A percentile compares a stretch with the other conserved stretches of the same genome.
phyloP scores from a whole-genome alignment of 2,113 vertebrate species.

The Raja brachyura region DNA sequence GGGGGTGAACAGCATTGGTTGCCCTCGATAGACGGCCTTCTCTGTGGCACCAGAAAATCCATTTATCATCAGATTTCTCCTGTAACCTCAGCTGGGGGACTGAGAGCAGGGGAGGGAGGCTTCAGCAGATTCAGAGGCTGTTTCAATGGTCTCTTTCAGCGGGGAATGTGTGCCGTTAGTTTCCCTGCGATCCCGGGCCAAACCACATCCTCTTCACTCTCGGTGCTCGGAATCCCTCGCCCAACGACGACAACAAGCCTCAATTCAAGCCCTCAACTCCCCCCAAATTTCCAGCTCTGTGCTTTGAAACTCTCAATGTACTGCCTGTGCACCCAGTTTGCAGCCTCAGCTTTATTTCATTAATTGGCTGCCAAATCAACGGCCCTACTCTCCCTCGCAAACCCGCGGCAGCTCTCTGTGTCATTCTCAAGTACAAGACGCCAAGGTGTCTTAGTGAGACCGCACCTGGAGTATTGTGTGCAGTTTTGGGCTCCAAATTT shows the following conservation, averaged over 20 bases:
- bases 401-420: no score
- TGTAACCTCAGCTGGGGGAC: not conserved
- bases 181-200: not conserved
- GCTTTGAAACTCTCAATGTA: not conserved
- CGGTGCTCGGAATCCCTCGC: not conserved
- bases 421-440: no score
- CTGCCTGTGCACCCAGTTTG: not conserved
- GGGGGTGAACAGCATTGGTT: no score
- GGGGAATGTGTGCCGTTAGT: conserved; percentile 11
- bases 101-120: not conserved
- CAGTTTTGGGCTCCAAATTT: no score
- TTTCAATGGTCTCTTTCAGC: not conserved
- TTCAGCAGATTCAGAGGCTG: no score
- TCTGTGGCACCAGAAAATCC: not conserved
- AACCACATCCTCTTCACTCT: not conserved
- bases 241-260: not conserved
- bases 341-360: not conserved
- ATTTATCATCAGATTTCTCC: not conserved
- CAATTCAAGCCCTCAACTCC: not conserved
- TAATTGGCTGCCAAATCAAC: no score
- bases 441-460: no score
- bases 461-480: no score
- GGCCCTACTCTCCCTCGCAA: no score
- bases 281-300: not conserved
- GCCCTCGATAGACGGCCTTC: no score